Conservation (phyloP, 1,140 invertebrate species). For the Magallana ariakensis region DNA sequence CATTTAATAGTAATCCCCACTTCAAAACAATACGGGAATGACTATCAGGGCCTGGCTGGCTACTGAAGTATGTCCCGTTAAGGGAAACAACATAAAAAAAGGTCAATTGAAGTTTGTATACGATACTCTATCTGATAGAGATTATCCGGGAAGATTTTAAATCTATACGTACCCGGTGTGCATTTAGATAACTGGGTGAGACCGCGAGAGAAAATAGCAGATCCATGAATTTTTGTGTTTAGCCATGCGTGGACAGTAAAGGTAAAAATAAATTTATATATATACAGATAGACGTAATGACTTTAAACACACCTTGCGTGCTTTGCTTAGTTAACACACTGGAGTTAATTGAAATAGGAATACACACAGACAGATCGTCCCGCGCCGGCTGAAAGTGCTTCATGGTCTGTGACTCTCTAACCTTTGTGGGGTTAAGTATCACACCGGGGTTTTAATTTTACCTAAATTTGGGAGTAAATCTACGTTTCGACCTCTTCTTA, state of each 20-base stretch:
- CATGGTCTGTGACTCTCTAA: neutral
- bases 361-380: neutral
- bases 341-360: neutral
- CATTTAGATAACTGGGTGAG: neutral
- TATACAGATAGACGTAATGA: slow-evolving; percentile 14
- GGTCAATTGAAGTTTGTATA: neutral
- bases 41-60: neutral
- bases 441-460: neutral
- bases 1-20: too few relatives aligned
- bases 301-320: slow-evolving; percentile 22
- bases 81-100: neutral
- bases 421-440: neutral
- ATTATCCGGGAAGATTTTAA: neutral
- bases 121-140: neutral
- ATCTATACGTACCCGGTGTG: slow-evolving; percentile 15
- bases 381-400: neutral
- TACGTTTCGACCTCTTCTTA: neutral
- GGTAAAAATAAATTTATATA: slow-evolving; percentile 23
- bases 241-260: neutral
- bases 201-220: too few relatives aligned
- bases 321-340: slow-evolving; percentile 1
- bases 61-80: slow-evolving; percentile 1
- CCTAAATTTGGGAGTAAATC: neutral
- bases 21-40: too few relatives aligned
- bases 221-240: neutral